phyloP scores from a whole-genome alignment of 2,113 vertebrate genomes.

The Odobenus rosmarus region DNA sequence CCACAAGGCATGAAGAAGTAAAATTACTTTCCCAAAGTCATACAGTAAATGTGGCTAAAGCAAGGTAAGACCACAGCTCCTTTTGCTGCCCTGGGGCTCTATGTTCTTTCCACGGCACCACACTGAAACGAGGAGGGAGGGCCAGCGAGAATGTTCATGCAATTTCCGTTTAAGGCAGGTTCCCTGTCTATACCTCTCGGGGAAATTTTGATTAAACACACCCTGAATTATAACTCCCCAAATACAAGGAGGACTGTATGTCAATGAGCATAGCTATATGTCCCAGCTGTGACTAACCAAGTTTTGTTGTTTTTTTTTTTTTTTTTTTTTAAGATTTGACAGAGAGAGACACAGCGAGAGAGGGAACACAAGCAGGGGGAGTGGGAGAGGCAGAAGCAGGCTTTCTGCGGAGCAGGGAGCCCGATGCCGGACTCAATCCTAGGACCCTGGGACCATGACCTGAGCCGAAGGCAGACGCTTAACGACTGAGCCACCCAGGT shows the following conservation, averaged over 20 bases:
- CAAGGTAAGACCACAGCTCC: background rate
- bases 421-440: too few relatives aligned
- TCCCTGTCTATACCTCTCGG: background rate
- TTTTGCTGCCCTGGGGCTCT: background rate
- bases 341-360: too few relatives aligned
- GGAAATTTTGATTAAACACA: constrained; percentile 35
- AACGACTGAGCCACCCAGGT: too few relatives aligned
- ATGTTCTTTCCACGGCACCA: background rate
- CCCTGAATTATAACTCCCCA: background rate
- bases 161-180: background rate
- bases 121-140: background rate
- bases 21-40: constrained; percentile 41
- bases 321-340: too few relatives aligned
- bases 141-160: background rate
- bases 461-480: too few relatives aligned
- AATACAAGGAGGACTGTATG: background rate
- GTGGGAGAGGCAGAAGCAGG: too few relatives aligned
- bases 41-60: background rate
- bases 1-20: constrained; percentile 54
- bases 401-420: too few relatives aligned
- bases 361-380: too few relatives aligned
- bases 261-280: background rate
- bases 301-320: too few relatives aligned
- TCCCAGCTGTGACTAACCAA: background rate
- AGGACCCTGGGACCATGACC: too few relatives aligned